Conservation (phyloP, 2,113 vertebrate genomes). For the Meriones unguiculatus region DNA sequence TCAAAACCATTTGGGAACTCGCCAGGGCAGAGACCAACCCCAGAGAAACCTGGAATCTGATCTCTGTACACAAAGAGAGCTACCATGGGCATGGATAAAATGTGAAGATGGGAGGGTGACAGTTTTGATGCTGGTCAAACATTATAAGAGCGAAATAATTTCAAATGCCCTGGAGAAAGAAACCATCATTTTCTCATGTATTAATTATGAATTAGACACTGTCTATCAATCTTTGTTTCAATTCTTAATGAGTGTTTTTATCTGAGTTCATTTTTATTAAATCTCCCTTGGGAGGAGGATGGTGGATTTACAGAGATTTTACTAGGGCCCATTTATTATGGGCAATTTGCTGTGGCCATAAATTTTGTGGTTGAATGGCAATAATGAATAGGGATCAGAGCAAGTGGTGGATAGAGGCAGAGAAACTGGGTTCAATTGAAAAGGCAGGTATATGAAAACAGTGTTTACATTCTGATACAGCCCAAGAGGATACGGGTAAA, state of each 20-base stretch:
- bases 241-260: constrained; percentile 80
- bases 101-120: neutral
- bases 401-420: neutral
- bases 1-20: constrained; percentile 54
- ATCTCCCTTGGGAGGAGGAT: constrained; percentile 59
- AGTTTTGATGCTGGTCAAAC: constrained; percentile 68
- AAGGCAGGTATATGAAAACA: neutral
- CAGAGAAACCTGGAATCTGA: neutral
- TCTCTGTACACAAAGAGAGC: neutral
- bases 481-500: neutral
- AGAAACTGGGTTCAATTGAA: neutral
- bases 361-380: constrained; percentile 61
- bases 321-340: constrained; percentile 64
- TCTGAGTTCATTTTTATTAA: constrained; percentile 79
- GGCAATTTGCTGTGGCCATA: constrained; percentile 69
- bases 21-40: neutral
- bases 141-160: constrained; percentile 69
- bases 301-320: constrained; percentile 74
- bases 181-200: constrained; percentile 69
- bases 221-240: constrained; percentile 74
- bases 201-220: constrained; percentile 80
- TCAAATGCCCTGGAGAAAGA: constrained; percentile 68
- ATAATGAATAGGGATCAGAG: constrained; percentile 1
- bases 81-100: constrained; percentile 50
- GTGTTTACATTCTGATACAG: constrained; percentile 7